These are phyloP conservation scores for Gallirallus australis DNA, from an alignment of 2,797 vertebrate species.

Conservation along the genomic window DNA sequence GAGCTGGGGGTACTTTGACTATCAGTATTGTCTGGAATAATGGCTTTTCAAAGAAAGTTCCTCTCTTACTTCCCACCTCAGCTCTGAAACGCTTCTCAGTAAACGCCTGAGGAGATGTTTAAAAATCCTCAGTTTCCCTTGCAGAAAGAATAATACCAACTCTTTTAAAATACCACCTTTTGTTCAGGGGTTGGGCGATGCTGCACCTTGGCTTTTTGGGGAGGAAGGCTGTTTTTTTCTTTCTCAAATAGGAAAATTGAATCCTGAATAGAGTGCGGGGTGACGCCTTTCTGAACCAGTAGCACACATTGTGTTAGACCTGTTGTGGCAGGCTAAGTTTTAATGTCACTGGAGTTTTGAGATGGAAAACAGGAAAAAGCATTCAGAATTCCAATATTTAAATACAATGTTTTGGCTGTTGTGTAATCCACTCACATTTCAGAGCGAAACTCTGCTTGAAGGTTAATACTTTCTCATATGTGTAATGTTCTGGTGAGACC, in stretches of 20 bases:
- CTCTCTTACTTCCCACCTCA: neutral
- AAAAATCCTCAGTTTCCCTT: neutral
- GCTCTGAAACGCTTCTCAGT: neutral
- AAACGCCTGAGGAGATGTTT: neutral
- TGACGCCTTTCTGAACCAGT: neutral
- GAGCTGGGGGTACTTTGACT: neutral
- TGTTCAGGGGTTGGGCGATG: neutral
- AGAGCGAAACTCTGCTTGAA: neutral
- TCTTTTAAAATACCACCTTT: neutral
- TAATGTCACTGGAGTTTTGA: neutral
- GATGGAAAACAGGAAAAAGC: neutral
- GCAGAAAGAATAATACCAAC: neutral
- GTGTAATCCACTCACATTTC: neutral
- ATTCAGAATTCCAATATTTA: neutral
- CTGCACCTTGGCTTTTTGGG: neutral
- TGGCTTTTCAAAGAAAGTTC: neutral
- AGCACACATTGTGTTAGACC: rapidly evolving
- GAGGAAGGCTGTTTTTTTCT: too few species aligned
- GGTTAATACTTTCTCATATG: neutral
- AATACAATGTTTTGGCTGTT: neutral
- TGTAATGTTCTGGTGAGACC: neutral
- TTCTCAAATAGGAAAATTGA: neutral
- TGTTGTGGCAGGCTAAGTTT: neutral
- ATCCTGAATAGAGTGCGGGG: neutral
- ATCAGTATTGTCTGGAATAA: neutral